Conservation (phyloP, 2,888 invertebrate genomes). For the Thymelicus lineola region DNA sequence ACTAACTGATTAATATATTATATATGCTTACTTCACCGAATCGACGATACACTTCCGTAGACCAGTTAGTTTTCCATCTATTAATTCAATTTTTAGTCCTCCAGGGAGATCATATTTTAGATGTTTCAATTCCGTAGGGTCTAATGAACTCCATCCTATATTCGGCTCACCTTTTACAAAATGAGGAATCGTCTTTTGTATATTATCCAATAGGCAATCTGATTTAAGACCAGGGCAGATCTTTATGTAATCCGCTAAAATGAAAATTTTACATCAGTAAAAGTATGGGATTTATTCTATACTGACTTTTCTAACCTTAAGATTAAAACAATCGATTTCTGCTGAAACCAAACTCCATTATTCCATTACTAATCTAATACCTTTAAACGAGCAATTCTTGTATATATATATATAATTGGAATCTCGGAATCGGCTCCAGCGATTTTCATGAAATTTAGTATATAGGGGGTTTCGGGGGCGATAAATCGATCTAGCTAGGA, state of each 20-base stretch:
- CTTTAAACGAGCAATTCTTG: too few species aligned
- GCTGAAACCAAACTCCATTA: too few species aligned
- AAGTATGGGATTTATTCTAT: too few species aligned
- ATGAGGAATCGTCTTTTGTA: constrained; percentile 60
- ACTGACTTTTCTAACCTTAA: too few species aligned
- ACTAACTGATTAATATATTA: too few species aligned
- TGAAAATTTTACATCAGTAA: constrained; percentile 8
- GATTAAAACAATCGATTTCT: too few species aligned
- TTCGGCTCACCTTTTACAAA: constrained; percentile 64
- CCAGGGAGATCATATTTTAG: constrained; percentile 60
- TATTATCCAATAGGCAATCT: constrained; percentile 61
- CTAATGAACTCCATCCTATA: constrained; percentile 55
- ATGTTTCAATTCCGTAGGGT: constrained; percentile 57
- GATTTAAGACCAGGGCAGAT: constrained; percentile 59
- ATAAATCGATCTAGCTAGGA: too few species aligned
- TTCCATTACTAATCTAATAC: too few species aligned
- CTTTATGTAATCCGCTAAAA: constrained; percentile 58
- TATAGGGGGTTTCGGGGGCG: too few species aligned
- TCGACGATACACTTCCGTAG: constrained; percentile 66
- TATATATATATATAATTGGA: too few species aligned
- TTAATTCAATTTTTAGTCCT: constrained; percentile 59
- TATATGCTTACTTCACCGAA: constrained; percentile 54
- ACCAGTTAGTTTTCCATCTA: constrained; percentile 62
- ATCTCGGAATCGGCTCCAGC: too few species aligned
- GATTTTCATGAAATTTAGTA: too few species aligned